Evolutionary conservation across 2,888 invertebrate genomes (phyloP).

Genomic region (Drosophila peninsularis): DNA sequence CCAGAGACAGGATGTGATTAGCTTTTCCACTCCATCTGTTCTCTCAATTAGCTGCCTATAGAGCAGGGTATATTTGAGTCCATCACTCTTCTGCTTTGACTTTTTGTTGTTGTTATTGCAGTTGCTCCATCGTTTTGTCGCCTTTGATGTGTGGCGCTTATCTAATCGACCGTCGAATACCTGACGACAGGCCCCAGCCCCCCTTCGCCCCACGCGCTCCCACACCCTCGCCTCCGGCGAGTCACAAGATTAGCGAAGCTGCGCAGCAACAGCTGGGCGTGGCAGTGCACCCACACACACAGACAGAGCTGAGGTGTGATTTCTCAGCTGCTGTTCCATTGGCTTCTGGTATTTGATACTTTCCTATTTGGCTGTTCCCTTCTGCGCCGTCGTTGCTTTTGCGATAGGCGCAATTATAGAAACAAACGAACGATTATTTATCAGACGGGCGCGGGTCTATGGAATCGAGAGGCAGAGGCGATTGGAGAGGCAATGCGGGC

Average conservation of each 20-base stretch:
- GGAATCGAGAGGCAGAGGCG: background rate
- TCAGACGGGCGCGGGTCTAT: slow-evolving; percentile 14
- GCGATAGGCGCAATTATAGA: slow-evolving; percentile 32
- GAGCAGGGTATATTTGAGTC: background rate
- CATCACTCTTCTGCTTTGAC: background rate
- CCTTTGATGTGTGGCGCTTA: slow-evolving; percentile 62
- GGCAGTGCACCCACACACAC: slow-evolving; percentile 10
- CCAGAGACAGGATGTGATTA: background rate
- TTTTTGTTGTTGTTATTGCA: slow-evolving; percentile 16
- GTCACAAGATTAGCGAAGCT: slow-evolving; percentile 65
- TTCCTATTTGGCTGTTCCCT: slow-evolving; percentile 3
- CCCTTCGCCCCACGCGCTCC: background rate
- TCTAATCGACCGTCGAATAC: slow-evolving; percentile 55
- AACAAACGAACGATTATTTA: slow-evolving; percentile 41
- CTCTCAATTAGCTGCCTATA: too few species aligned
- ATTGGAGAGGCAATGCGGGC: background rate
- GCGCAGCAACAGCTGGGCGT: slow-evolving; percentile 34
- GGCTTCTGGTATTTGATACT: slow-evolving; percentile 46
- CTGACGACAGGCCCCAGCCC: slow-evolving; percentile 22
- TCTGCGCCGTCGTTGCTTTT: slow-evolving; percentile 4
- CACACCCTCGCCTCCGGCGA: background rate
- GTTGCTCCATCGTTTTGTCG: slow-evolving; percentile 34
- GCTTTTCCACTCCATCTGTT: background rate
- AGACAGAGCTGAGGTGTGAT: slow-evolving; percentile 2
- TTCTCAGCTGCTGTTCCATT: slow-evolving; percentile 27